Conservation (phyloP, 2,113 vertebrate genomes). For the Salvelinus fontinalis region DNA sequence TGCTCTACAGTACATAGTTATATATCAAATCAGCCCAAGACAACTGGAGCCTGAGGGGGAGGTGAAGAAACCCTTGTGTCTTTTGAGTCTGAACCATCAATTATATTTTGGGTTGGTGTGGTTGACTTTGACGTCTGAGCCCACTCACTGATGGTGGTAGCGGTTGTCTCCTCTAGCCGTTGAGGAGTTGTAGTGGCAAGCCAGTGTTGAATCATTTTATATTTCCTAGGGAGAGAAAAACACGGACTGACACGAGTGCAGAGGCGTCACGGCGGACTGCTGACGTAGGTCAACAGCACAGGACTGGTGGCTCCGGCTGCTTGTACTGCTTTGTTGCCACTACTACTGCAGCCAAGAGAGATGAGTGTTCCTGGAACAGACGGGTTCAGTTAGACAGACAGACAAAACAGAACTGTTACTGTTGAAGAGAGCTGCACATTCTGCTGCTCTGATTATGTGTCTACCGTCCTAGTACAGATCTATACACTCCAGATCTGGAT, state of each 20-base stretch:
- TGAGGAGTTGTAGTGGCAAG: slow-evolving; percentile 38
- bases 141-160: slow-evolving; percentile 42
- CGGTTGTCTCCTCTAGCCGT: slow-evolving; percentile 32
- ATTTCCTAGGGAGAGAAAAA: slow-evolving; percentile 27
- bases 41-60: slow-evolving; percentile 28
- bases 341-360: slow-evolving; percentile 18
- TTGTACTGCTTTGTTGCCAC: too few relatives aligned
- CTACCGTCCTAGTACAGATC: background rate
- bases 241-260: slow-evolving; percentile 43
- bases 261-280: slow-evolving; percentile 27
- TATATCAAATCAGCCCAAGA: slow-evolving; percentile 52
- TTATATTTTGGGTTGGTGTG: slow-evolving; percentile 60
- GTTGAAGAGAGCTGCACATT: background rate
- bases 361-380: slow-evolving; percentile 40
- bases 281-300: slow-evolving; percentile 47
- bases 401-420: slow-evolving; percentile 4
- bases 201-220: slow-evolving; percentile 32
- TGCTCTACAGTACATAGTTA: slow-evolving; percentile 41
- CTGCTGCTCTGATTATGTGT: slow-evolving; percentile 7
- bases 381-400: background rate
- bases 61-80: slow-evolving; percentile 37
- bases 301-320: background rate
- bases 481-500: background rate
- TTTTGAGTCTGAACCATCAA: slow-evolving; percentile 57
- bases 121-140: slow-evolving; percentile 59